Evolutionary conservation across 2,797 vertebrate genomes (phyloP), one percentile per base, ranked within the genome.

Genomic region (Botia kubotai): DNA sequence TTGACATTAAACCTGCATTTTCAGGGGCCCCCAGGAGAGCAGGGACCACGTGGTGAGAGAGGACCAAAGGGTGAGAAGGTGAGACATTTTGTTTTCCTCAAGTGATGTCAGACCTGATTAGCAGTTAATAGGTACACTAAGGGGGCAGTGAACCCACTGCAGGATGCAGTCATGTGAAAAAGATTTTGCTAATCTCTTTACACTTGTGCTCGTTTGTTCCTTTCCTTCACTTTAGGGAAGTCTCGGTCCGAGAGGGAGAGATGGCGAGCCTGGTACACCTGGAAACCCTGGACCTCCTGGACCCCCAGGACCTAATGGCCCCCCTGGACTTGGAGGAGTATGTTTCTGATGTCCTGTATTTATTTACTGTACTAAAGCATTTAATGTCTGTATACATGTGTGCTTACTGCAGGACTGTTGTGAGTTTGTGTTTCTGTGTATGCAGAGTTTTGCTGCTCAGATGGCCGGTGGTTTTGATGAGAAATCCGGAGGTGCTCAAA

Each of bases 401-500:
- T 26, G 23, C 0, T 17, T 4, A 6, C 19, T 23, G 8, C 0
- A 17, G 57, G 11, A 52, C 50, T 69, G 29, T 43, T 77, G 4
- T 73, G 52, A 60, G 2, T 33, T n/a, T 39, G 5, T 72, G 33
- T 33, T 33, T 33, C 23, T 67, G 3, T 23, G 11, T 76, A 11
- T 81, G 95, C 91, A 98, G 97, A 96, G 94, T 92, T 99, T 98
- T 87, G 97, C 96, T 80, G 97, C 97, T 88, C 97, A 99, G 92
- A 97, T 98, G 97, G 90, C 96, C 2, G 90, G 89, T 82, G 97
- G 97, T 74, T 98, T 97, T 81, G 97, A 98, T 23, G 97, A 98
- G 92, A 99, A 99, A 89, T 93, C 97, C 0, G 96, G 97, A 71
- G 93, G 93, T 0, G 96, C 93, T 84, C 92, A 94, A 87, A 83